Conservation (phyloP, 2,113 vertebrate species). For the Megaptera novaeangliae region DNA sequence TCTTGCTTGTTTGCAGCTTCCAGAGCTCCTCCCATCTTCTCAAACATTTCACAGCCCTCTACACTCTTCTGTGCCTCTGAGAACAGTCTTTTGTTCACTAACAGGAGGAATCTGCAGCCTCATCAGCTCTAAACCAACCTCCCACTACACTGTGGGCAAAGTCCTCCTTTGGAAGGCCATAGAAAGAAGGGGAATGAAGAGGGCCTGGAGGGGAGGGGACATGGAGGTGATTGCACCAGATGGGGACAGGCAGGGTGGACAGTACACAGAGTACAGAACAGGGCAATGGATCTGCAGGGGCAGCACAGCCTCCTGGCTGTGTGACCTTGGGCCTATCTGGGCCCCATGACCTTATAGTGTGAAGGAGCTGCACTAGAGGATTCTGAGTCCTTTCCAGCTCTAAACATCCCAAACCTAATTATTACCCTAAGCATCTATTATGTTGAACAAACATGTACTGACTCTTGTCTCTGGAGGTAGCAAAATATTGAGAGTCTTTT, state of each 20-base stretch:
- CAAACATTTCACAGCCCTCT: background rate
- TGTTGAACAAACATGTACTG: background rate
- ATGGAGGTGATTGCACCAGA: background rate
- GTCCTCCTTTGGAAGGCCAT: background rate
- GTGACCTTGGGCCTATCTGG: slow-evolving; percentile 41
- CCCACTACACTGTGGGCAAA: slow-evolving; percentile 15
- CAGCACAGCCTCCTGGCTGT: accelerated
- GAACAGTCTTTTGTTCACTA: slow-evolving; percentile 44
- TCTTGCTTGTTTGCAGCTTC: background rate
- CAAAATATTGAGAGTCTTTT: background rate
- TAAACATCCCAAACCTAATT: background rate
- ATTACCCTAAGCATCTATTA: background rate
- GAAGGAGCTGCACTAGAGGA: background rate
- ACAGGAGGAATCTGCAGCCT: slow-evolving; percentile 23
- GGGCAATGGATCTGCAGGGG: accelerated
- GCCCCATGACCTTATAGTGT: background rate
- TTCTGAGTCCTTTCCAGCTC: background rate
- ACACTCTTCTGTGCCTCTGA: background rate
- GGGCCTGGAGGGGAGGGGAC: background rate
- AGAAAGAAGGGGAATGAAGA: background rate
- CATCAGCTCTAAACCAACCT: slow-evolving; percentile 36
- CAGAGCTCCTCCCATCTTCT: background rate
- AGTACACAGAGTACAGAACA: background rate
- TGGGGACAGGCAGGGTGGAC: background rate
- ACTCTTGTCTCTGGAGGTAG: background rate